Percentiles rank a stretch among this genome's conserved stretches.
phyloP scores from a whole-genome alignment of 1,140 invertebrate species.

The Drosophila tsacasi region DNA sequence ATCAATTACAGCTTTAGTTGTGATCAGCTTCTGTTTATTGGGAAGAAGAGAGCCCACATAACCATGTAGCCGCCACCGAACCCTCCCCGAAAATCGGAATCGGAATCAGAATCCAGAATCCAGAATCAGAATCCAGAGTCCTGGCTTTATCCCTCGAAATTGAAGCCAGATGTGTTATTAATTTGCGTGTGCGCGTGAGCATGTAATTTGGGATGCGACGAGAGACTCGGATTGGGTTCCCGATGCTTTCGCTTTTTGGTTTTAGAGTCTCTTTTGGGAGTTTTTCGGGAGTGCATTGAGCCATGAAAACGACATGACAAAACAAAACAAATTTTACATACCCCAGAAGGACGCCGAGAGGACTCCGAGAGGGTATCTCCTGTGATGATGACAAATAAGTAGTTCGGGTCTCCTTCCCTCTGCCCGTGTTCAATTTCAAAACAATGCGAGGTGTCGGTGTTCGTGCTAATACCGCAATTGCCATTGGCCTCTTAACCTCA shows the following conservation, averaged over 20 bases:
- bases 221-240: constrained; percentile 4
- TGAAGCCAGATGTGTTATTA: constrained; percentile 84
- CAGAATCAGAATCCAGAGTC: constrained; percentile 7
- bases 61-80: not conserved
- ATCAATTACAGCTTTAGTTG: constrained; percentile 25
- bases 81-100: constrained; percentile 11
- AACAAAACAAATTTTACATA: constrained; percentile 81
- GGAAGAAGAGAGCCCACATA: not conserved
- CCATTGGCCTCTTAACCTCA: constrained; percentile 43
- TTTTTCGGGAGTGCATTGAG: constrained; percentile 62
- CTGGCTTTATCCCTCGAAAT: constrained; percentile 20
- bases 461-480: constrained; percentile 80
- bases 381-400: constrained; percentile 62
- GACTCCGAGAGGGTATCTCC: not conserved
- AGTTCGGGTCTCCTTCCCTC: not conserved
- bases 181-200: constrained; percentile 84
- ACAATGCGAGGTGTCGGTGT: constrained; percentile 61
- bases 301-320: constrained; percentile 84
- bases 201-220: constrained; percentile 73
- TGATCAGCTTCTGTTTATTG: constrained; percentile 35
- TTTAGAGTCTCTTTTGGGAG: constrained; percentile 21
- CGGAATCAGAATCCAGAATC: not conserved
- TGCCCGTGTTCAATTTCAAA: constrained; percentile 54
- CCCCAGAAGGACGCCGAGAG: constrained; percentile 40
- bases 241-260: not conserved